Conservation (phyloP, 2,888 invertebrate species). For the Arrhopalites spinosus region DNA sequence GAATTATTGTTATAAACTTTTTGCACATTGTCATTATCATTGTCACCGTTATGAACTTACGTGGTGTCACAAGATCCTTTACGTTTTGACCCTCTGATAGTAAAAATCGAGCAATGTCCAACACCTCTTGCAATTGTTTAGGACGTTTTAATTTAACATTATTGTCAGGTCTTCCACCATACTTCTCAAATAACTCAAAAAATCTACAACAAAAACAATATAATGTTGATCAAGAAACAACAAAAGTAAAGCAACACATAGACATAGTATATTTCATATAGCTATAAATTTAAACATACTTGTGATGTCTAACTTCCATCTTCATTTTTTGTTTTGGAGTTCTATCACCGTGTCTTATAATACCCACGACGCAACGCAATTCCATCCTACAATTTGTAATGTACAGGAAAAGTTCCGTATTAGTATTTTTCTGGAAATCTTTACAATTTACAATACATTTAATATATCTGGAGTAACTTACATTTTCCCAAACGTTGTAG, state of each 20-base stretch:
- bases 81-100: slow-evolving; percentile 86
- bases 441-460: too few species aligned
- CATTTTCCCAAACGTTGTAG: slow-evolving; percentile 98
- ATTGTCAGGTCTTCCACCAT: slow-evolving; percentile 92
- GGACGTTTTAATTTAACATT: slow-evolving; percentile 97
- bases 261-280: too few species aligned
- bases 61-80: slow-evolving; percentile 63
- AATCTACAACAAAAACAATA: slow-evolving; percentile 71
- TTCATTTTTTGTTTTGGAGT: slow-evolving; percentile 99
- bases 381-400: slow-evolving; percentile 68
- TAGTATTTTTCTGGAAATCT: too few species aligned
- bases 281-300: slow-evolving; percentile 70
- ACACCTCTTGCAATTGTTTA: slow-evolving; percentile 94
- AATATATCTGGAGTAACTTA: too few species aligned
- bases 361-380: slow-evolving; percentile 91
- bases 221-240: background rate
- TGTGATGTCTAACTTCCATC: slow-evolving; percentile 94
- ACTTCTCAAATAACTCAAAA: slow-evolving; percentile 97
- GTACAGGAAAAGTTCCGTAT: too few species aligned
- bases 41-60: too few species aligned
- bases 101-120: slow-evolving; percentile 92
- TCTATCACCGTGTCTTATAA: slow-evolving; percentile 96
- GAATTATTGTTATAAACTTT: too few species aligned
- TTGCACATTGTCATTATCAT: too few species aligned
- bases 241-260: background rate